These are phyloP conservation scores for Stenotaenia linearis DNA, from an alignment of 2,888 invertebrate genomes.

Conservation along the genomic window DNA sequence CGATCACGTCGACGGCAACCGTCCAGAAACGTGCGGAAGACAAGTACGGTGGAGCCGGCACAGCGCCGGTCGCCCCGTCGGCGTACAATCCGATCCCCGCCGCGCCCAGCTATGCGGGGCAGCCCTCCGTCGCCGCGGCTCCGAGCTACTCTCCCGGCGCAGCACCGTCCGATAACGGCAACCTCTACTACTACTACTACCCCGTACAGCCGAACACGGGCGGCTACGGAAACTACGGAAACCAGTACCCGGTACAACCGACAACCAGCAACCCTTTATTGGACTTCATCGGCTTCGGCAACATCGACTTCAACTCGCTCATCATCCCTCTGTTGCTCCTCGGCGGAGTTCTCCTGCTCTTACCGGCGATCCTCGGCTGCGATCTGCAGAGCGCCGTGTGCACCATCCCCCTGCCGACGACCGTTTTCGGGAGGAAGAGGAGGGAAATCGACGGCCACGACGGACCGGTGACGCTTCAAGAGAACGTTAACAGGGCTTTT, in stretches of 20 bases:
- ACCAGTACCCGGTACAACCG: not conserved
- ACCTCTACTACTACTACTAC: slow-evolving; percentile 42
- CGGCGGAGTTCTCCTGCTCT: slow-evolving; percentile 36
- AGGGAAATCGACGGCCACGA: slow-evolving; percentile 31
- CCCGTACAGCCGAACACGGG: slow-evolving; percentile 37
- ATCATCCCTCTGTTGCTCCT: slow-evolving; percentile 36
- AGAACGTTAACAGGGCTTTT: slow-evolving; percentile 36
- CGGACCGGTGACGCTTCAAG: slow-evolving; percentile 34
- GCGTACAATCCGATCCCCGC: slow-evolving; percentile 33
- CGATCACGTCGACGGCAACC: not conserved
- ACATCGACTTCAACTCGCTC: slow-evolving; percentile 35
- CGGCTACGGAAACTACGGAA: slow-evolving; percentile 15
- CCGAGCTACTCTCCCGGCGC: slow-evolving; percentile 1
- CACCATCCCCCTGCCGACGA: slow-evolving; percentile 35
- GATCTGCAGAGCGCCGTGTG: slow-evolving; percentile 36
- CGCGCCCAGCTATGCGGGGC: slow-evolving; percentile 6
- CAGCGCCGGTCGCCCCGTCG: slow-evolving; percentile 19
- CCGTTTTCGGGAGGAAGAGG: slow-evolving; percentile 5
- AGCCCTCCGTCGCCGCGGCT: slow-evolving; percentile 11
- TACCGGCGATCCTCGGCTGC: slow-evolving; percentile 36
- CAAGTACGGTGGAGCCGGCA: slow-evolving; percentile 26
- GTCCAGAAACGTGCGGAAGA: slow-evolving; percentile 28
- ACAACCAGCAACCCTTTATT: slow-evolving; percentile 17
- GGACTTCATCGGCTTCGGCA: slow-evolving; percentile 33
- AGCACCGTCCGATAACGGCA: slow-evolving; percentile 37